Base-by-base conservation (phyloP, 2,797 vertebrate species). In the Malurus splendens region DNA sequence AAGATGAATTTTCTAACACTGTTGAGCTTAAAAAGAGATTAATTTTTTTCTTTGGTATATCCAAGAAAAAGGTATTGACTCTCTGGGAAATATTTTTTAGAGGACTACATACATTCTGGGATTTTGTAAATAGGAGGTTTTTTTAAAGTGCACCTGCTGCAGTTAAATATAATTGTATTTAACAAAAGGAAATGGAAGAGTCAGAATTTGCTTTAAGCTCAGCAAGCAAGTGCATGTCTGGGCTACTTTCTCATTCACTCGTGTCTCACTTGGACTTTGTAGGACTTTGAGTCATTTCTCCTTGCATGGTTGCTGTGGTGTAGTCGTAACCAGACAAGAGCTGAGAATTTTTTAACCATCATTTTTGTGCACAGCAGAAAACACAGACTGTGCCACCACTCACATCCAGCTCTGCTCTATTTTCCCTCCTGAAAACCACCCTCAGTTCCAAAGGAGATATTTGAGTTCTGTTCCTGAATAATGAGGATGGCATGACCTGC, bases 121-220 rank as follows among this genome's bases (percentile, higher is more conserved):
- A 73, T 14, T 71, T 47, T 14, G 47, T 24, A 51, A 89, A 54
- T n/a, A 20, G 0, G 17, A 61, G 38, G 23, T 39, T 72, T 77
- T 36, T 92, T 50, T n/a, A 13, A 87, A 89, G 62, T 38, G 77
- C 92, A 95, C 94, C 95, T 95, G 95, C 88, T 87, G 73, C 17
- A 81, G 75, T 90, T 84, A 92, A 92, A 78, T 62, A 27, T 48
- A 64, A 56, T 74, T 33, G 24, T 33, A 5, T 56, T 87, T 42
- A 82, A 41, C 5, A 51, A 47, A 73, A 62, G 28, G 67, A 67
- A 86, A 71, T 12, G 6, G 68, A 55, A 71, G 41, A 77, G 27
- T 27, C 4, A 3, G 57, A 66, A 33, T 12, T 77, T 0, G 0
- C 45, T 73, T 68, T 57, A 57, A 90, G 28, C 39, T 6, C 39